Percentiles rank a stretch among this genome's conserved stretches.
Conservation (phyloP, 2,797 vertebrate genomes). For the Artibeus lituratus region DNA sequence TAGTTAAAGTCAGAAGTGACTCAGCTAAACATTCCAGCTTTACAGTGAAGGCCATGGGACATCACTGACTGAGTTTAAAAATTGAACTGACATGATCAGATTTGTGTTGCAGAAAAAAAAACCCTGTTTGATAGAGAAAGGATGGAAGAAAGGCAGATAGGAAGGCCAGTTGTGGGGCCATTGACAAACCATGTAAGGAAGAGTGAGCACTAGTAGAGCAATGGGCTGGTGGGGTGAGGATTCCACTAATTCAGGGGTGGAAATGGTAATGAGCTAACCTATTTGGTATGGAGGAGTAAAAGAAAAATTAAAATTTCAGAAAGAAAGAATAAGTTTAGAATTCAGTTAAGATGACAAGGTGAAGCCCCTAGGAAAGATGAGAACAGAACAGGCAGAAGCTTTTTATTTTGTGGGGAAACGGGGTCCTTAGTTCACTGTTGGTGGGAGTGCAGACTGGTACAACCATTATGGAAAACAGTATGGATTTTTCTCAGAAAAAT, state of each 20-base stretch:
- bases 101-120: background rate
- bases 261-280: background rate
- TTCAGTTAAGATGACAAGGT: background rate
- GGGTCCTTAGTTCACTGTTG: no score
- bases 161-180: background rate
- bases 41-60: background rate
- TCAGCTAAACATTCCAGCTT: background rate
- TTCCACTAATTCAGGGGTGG: background rate
- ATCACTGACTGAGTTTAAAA: background rate
- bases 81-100: background rate
- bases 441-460: no score
- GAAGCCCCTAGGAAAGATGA: background rate
- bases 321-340: background rate
- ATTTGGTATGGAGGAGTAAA: background rate
- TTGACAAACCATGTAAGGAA: background rate
- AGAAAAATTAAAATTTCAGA: background rate
- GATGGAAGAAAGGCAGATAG: background rate
- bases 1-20: background rate
- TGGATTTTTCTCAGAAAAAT: no score
- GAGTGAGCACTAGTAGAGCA: rapidly evolving
- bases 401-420: no score
- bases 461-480: no score
- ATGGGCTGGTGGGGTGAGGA: no score
- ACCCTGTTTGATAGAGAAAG: background rate
- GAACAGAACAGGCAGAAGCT: background rate